Conservation (phyloP, 2,797 vertebrate genomes). For the Cichlasoma orientale region DNA sequence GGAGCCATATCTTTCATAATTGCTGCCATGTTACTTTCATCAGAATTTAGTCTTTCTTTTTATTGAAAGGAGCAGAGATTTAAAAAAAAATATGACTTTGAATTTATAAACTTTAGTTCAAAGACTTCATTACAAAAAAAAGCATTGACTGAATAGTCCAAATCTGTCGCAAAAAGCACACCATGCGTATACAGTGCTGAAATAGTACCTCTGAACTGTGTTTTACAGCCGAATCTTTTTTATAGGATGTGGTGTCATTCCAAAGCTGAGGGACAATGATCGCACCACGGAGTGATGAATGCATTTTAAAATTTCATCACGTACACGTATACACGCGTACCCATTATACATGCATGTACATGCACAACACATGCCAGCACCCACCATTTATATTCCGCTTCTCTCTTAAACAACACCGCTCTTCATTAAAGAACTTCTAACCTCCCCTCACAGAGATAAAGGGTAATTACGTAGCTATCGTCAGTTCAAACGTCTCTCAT, state of each 20-base stretch:
- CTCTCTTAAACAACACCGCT: slow-evolving; percentile 67
- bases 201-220: slow-evolving; percentile 1
- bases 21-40: slow-evolving; percentile 36
- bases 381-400: slow-evolving; percentile 46
- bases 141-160: slow-evolving; percentile 41
- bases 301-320: slow-evolving; percentile 21
- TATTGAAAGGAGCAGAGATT: slow-evolving; percentile 38
- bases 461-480: slow-evolving; percentile 76
- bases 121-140: slow-evolving; percentile 11
- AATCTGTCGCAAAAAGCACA: slow-evolving; percentile 19
- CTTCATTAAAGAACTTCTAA: slow-evolving; percentile 72
- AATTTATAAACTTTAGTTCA: slow-evolving; percentile 37
- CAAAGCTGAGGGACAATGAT: slow-evolving; percentile 33
- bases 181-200: not conserved
- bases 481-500: slow-evolving; percentile 70
- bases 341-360: not conserved
- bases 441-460: slow-evolving; percentile 67
- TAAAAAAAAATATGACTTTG: slow-evolving; percentile 1
- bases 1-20: slow-evolving; percentile 13
- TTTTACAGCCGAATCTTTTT: slow-evolving; percentile 20
- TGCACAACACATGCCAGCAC: slow-evolving; percentile 7
- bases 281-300: slow-evolving; percentile 22
- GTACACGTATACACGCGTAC: not conserved
- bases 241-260: not conserved
- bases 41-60: slow-evolving; percentile 44